phyloP scores from a whole-genome alignment of 2,888 invertebrate species.

The Clostera curtula region DNA sequence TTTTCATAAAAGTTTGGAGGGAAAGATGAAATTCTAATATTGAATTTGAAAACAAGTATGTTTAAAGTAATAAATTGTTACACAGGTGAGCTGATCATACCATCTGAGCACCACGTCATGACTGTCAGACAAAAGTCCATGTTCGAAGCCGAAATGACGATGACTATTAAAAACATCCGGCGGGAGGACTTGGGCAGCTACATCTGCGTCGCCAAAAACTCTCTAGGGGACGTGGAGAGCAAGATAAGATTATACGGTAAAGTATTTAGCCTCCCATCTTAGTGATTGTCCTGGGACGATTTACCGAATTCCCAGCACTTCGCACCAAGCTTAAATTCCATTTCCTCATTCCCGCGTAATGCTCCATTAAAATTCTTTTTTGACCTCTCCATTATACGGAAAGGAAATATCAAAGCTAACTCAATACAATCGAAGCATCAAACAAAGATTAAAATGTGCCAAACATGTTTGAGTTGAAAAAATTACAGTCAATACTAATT shows the following conservation, averaged over 20 bases:
- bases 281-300: slow-evolving; percentile 2
- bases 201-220: slow-evolving; percentile 90
- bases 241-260: slow-evolving; percentile 92
- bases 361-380: no score
- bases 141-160: slow-evolving; percentile 89
- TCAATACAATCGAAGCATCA: no score
- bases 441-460: no score
- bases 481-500: slow-evolving; percentile 1
- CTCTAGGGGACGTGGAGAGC: slow-evolving; percentile 91
- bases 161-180: slow-evolving; percentile 86
- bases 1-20: slow-evolving; percentile 69
- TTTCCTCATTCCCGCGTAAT: slow-evolving; percentile 2
- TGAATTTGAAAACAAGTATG: slow-evolving; percentile 66
- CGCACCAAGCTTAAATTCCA: slow-evolving; percentile 8
- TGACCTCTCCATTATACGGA: no score
- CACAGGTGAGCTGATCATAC: slow-evolving; percentile 87
- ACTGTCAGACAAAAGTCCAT: slow-evolving; percentile 81
- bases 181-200: slow-evolving; percentile 88
- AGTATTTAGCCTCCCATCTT: slow-evolving; percentile 8
- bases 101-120: slow-evolving; percentile 88
- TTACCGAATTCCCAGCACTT: slow-evolving; percentile 8
- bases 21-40: slow-evolving; percentile 70
- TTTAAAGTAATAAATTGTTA: slow-evolving; percentile 59
- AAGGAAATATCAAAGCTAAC: no score
- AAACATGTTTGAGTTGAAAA: slow-evolving; percentile 5